Evolutionary conservation across 2,797 vertebrate species (phyloP), one percentile per base, ranked within the genome.

Genomic region (Tokudaia tokunoshimensis): DNA sequence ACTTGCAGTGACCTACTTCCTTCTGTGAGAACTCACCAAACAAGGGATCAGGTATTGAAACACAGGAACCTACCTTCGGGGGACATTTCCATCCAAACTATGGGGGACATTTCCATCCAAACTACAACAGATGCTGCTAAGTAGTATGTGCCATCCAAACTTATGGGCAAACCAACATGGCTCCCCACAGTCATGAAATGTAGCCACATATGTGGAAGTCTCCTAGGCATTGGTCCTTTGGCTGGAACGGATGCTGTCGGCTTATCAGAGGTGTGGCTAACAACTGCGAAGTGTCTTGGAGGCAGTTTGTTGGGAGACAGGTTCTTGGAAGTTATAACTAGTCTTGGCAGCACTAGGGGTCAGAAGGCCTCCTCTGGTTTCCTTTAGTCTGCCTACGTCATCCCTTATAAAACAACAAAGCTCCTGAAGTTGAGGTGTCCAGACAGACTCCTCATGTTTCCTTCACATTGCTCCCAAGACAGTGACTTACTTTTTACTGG

Each of bases 181-280:
- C 76, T 81, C 59, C 31, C 63, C 63, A 29, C 1, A 34, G 0
- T 8, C 6, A 34, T 44, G 9, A 13, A 0, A 6, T 0, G 19
- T 5, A 84, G 87, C 24, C 10, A 26, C 11, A 0, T 4, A 1
- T 12, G 34, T n/a, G 76, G 1, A 34, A 14, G 34, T 9, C 63
- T 29, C 20, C 20, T 4, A 37, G 7, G 47, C 12, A 9, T 2
- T 4, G 34, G 26, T 55, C 4, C 2, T 20, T 10, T 24, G 24
- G 5, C 82, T 78, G 78, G 41, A 52, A 0, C 19, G 8, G 63
- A 47, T 52, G 59, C 76, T 34, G 7, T 26, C 22, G 17, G 20
- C 14, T 63, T 15, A 0, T 20, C 52, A 26, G 7, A 31, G 24
- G 22, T 29, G 31, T 37, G 41, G 44, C 20, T n/a, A 8, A 17